A percentile compares a stretch with the other conserved stretches of the same genome.
These are phyloP conservation scores for Eupsilia transversa DNA, from an alignment of 2,888 invertebrate genomes.

Conservation along the genomic window DNA sequence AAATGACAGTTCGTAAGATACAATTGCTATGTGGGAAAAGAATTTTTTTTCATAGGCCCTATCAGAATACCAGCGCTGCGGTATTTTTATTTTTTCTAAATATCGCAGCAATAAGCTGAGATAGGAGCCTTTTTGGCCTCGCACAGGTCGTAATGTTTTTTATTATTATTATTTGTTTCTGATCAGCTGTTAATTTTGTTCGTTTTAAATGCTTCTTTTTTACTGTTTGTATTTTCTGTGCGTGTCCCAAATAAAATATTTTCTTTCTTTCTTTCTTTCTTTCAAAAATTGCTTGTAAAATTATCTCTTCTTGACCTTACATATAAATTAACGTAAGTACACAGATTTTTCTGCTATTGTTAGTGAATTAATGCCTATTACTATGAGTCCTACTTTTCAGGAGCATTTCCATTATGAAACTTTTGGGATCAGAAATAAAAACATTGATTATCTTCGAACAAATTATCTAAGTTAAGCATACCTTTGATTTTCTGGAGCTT, in stretches of 20 bases:
- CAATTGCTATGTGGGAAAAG: neutral
- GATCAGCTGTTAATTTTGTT: too few species aligned
- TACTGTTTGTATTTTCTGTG: too few species aligned
- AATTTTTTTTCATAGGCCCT: neutral
- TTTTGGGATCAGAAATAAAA: neutral
- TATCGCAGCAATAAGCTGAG: too few species aligned
- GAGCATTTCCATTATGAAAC: neutral
- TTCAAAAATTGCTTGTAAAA: neutral
- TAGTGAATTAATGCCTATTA: too few species aligned
- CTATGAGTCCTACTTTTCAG: neutral
- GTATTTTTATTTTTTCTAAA: too few species aligned
- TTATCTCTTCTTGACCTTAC: neutral
- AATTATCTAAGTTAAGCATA: neutral
- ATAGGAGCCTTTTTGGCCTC: too few species aligned
- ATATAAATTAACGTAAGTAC: neutral
- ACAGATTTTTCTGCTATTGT: neutral
- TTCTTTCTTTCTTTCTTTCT: too few species aligned
- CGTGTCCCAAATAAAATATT: too few species aligned
- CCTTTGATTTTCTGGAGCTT: conserved; percentile 2
- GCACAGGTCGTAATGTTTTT: too few species aligned
- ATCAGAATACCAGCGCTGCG: too few species aligned
- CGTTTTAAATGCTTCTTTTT: too few species aligned
- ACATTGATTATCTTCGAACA: neutral
- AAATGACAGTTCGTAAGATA: neutral
- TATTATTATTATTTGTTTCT: too few species aligned